phyloP scores from a whole-genome alignment of 2,113 vertebrate species.

The Thamnophis sirtalis region DNA sequence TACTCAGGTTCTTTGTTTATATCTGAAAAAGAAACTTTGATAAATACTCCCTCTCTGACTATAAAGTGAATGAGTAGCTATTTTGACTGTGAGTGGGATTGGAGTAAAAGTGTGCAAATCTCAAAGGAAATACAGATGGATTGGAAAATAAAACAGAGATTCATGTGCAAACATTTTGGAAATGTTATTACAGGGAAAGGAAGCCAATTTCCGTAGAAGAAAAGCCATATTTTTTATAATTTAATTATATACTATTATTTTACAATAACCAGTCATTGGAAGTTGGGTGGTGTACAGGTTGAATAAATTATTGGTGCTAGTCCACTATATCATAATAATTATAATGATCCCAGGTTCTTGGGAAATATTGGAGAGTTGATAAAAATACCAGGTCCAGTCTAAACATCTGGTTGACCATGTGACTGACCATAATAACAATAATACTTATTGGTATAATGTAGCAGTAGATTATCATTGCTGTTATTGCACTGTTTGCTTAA shows the following conservation, averaged over 20 bases:
- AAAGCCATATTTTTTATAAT: not conserved
- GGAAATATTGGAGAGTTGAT: not conserved
- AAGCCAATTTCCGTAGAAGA: not conserved
- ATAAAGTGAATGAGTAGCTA: not conserved
- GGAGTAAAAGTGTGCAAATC: not conserved
- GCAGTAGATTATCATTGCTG: not conserved
- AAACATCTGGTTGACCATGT: not conserved
- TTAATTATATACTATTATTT: not conserved
- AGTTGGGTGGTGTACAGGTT: not conserved
- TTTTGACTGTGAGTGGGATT: conserved; percentile 5
- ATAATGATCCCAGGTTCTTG: not conserved
- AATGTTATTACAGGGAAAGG: not conserved
- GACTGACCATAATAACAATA: not conserved
- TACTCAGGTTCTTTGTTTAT: not conserved
- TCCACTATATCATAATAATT: not conserved
- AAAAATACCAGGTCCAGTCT: not conserved
- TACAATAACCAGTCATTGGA: not conserved
- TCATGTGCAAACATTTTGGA: not conserved
- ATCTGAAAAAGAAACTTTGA: not conserved
- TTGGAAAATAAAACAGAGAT: not conserved
- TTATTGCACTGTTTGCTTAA: conserved; percentile 8
- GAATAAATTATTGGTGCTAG: not conserved
- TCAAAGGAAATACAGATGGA: not conserved
- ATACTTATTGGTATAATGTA: not conserved
- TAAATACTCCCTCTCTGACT: fast-evolving